Evolutionary conservation across 2,797 vertebrate species (phyloP), one percentile per base, ranked within the genome.

Genomic region (Yasuhikotakia modesta): DNA sequence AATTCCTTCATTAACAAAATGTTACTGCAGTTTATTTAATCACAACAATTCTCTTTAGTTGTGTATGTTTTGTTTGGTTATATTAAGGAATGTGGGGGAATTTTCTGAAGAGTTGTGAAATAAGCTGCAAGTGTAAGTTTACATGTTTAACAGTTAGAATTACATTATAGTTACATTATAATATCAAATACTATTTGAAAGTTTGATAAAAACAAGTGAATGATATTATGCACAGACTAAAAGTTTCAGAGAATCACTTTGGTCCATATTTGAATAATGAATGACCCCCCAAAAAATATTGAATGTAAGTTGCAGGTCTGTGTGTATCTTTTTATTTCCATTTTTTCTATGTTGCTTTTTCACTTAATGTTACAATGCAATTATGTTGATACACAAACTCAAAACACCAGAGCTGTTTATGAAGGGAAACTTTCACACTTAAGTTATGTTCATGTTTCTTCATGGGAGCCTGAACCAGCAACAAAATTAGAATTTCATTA

Each of bases 361-460:
- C 55, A 32, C 22, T 72, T 61, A 2, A 14, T 13, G 60, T 63
- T 21, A 16, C 21, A 73, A 30, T 30, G 5, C 60, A 30, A 46
- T 61, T 61, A 17, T 21, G 48, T 61, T 48, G 3, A 30, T 48
- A 48, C 55, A 21, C 43, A 32, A 19, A 48, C 45, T 48, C 57
- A 73, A 72, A 21, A 27, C 2, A n/a, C 60, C 24, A 60, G 13
- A 30, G 5, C 27, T 35, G 30, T 17, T 63, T 63, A n/a, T 63
- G 57, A 60, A 22, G 24, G 6, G 60, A 63, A 63, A 11, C 24
- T 10, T 63, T 35, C 60, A 63, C 6, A 72, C 0, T 27, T 72
- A 19, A 72, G 39, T 72, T 61, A 73, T 72, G 60, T 60, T 13
- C 58, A 45, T 61, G 30, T 19, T 21, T 72, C 24, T 21, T 60